These are phyloP conservation scores for Trichomycterus rosablanca DNA, from an alignment of 2,113 vertebrate species.

Conservation along the genomic window DNA sequence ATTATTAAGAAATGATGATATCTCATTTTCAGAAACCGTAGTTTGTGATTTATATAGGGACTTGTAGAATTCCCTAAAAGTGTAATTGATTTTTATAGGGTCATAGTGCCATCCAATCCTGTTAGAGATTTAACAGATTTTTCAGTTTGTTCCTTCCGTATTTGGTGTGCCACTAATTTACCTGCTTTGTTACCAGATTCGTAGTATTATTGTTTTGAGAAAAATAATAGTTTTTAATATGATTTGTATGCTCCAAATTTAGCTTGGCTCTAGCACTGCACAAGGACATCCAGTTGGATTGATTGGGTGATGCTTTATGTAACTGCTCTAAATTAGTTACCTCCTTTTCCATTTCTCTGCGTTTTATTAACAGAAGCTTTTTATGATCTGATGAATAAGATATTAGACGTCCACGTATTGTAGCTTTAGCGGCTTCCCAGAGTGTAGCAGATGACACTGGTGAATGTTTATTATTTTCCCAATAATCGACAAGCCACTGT, in stretches of 20 bases:
- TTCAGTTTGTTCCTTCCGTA: slow-evolving; percentile 2
- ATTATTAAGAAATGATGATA: background rate
- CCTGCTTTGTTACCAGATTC: background rate
- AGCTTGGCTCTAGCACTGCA: background rate
- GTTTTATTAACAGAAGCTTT: background rate
- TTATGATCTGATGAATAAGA: background rate
- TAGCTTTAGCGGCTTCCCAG: slow-evolving; percentile 6
- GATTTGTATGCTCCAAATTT: slow-evolving; percentile 7
- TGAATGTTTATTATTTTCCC: background rate
- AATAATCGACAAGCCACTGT: background rate
- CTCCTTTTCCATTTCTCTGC: background rate
- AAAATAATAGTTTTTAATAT: background rate
- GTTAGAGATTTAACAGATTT: too few relatives aligned
- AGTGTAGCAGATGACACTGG: background rate
- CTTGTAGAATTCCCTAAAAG: background rate
- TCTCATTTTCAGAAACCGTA: background rate
- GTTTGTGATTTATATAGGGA: background rate
- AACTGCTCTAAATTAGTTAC: background rate
- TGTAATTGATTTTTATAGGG: background rate
- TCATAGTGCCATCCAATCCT: background rate
- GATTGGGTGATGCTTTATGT: background rate
- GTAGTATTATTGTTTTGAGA: slow-evolving; percentile 14
- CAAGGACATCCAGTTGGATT: background rate
- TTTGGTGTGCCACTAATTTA: background rate
- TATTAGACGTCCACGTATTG: background rate